Conservation (phyloP, 2,888 invertebrate genomes). For the Furcula furcula region DNA sequence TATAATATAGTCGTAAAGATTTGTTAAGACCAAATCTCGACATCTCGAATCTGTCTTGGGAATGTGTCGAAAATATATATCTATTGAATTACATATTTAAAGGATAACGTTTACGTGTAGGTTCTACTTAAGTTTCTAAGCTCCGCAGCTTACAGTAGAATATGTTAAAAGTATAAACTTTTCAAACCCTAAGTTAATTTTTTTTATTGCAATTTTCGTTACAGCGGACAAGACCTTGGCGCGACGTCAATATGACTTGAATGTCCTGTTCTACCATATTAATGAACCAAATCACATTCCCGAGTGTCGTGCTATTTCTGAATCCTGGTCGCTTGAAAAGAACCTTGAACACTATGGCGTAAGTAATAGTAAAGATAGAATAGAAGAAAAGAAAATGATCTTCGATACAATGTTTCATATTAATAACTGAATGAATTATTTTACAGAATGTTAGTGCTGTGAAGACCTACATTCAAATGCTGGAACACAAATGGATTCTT, state of each 20-base stretch:
- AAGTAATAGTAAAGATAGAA: too few relatives aligned
- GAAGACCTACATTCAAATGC: constrained; percentile 77
- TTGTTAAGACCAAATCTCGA: too few relatives aligned
- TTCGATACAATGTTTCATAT: background rate
- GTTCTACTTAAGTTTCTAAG: too few relatives aligned
- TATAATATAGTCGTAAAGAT: too few relatives aligned
- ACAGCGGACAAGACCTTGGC: constrained; percentile 73
- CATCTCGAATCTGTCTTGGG: too few relatives aligned
- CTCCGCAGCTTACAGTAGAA: too few relatives aligned
- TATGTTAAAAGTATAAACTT: too few relatives aligned
- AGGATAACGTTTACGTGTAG: too few relatives aligned
- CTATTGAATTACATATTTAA: too few relatives aligned
- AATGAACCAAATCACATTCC: constrained; percentile 82
- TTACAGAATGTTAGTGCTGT: constrained; percentile 79
- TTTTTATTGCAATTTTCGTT: constrained; percentile 13
- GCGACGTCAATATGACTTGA: constrained; percentile 65
- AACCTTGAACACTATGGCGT: constrained; percentile 76
- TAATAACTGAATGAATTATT: constrained; percentile 9
- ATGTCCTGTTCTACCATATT: constrained; percentile 69
- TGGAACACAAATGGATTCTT: constrained; percentile 75
- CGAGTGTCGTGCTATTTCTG: constrained; percentile 71
- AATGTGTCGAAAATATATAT: too few relatives aligned
- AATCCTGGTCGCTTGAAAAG: constrained; percentile 73
- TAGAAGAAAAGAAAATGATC: too few relatives aligned
- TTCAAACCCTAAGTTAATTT: too few relatives aligned